phyloP scores from a whole-genome alignment of 2,797 vertebrate genomes.

The Pseudochirops corinnae region DNA sequence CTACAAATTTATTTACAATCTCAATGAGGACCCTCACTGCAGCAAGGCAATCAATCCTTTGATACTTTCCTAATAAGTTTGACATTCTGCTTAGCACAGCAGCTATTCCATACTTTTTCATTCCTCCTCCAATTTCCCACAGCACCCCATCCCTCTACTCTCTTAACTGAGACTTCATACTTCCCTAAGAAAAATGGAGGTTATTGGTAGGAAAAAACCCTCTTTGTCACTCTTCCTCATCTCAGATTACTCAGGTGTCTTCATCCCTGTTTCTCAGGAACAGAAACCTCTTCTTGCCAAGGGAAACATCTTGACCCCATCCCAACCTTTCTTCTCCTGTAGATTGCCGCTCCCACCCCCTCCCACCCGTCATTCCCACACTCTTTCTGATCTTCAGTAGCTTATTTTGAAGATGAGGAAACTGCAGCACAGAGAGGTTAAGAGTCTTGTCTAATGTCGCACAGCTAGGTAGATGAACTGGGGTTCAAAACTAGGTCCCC shows the following conservation, averaged over 20 bases:
- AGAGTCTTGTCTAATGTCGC: neutral
- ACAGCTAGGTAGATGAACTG: neutral
- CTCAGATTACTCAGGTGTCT: neutral
- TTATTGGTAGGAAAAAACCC: neutral
- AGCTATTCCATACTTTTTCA: neutral
- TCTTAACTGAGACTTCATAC: neutral
- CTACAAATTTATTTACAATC: neutral
- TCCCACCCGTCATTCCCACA: neutral
- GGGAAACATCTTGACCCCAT: neutral
- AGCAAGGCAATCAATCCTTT: neutral
- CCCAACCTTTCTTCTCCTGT: neutral
- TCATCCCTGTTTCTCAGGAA: neutral
- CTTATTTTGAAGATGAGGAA: neutral
- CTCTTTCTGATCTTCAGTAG: neutral
- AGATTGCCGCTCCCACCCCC: neutral
- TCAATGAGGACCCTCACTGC: neutral
- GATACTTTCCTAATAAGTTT: neutral
- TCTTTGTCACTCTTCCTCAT: neutral
- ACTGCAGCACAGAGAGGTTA: neutral
- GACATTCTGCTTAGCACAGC: neutral
- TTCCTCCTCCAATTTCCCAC: neutral
- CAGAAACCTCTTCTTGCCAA: neutral
- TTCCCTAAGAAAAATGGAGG: neutral
- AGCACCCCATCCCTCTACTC: neutral
- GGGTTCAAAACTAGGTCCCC: neutral